Evolutionary conservation across 2,888 invertebrate species (phyloP).

Genomic region (Sclerodermus sp.): DNA sequence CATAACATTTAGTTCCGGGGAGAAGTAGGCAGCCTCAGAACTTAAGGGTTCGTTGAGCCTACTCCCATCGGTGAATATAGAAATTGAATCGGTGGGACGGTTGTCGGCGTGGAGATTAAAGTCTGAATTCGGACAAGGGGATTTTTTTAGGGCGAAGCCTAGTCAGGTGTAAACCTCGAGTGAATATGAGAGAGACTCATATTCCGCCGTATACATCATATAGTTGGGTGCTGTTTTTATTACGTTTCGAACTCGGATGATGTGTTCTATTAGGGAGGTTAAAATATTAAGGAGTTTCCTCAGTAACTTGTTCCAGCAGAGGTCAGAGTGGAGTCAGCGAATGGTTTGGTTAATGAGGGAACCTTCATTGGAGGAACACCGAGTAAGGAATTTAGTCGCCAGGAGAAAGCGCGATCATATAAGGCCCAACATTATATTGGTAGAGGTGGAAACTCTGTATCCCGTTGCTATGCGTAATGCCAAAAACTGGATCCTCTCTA

Average conservation of each 20-base stretch:
- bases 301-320: too few relatives aligned
- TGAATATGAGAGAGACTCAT: not conserved
- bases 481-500: not conserved
- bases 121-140: not conserved
- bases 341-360: too few relatives aligned
- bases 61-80: not conserved
- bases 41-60: not conserved
- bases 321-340: too few relatives aligned
- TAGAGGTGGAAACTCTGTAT: not conserved
- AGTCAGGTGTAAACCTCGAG: not conserved
- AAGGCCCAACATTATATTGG: too few relatives aligned
- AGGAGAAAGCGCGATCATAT: too few relatives aligned
- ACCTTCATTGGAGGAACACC: not conserved
- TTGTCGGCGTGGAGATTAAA: not conserved
- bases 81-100: not conserved
- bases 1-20: not conserved
- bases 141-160: not conserved
- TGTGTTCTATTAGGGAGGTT: too few relatives aligned
- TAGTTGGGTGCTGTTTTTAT: too few relatives aligned
- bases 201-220: too few relatives aligned
- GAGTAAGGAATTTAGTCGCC: not conserved
- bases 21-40: not conserved
- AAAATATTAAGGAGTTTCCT: too few relatives aligned
- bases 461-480: not conserved
- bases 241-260: too few relatives aligned